phyloP scores from a whole-genome alignment of 1,140 invertebrate species.

The Phocides pigmalion region DNA sequence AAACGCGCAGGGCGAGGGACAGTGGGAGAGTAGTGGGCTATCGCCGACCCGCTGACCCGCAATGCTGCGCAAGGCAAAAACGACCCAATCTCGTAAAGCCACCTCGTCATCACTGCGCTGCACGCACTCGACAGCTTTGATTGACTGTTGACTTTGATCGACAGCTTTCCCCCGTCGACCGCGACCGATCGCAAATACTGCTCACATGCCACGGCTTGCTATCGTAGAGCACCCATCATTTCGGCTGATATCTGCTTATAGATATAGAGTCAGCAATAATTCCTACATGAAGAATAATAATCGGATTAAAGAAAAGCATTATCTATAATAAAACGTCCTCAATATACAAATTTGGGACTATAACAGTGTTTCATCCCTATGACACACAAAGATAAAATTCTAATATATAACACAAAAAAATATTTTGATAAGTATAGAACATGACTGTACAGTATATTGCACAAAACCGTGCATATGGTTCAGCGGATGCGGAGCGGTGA shows the following conservation, averaged over 20 bases:
- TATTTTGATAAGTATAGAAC: no score
- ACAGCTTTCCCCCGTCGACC: slow-evolving; percentile 21
- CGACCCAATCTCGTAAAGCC: slow-evolving; percentile 34
- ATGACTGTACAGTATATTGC: background rate
- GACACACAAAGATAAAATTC: slow-evolving; percentile 10
- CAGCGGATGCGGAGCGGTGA: slow-evolving; percentile 1
- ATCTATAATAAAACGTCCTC: slow-evolving; percentile 12
- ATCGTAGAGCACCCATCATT: background rate
- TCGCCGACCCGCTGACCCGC: slow-evolving; percentile 33
- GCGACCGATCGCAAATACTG: slow-evolving; percentile 2
- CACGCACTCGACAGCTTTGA: slow-evolving; percentile 28
- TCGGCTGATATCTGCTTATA: background rate
- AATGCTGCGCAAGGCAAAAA: slow-evolving; percentile 41
- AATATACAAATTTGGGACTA: background rate
- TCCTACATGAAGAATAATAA: slow-evolving; percentile 10
- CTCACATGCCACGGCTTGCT: background rate
- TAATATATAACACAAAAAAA: no score
- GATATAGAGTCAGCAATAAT: background rate
- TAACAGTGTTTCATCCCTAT: slow-evolving; percentile 1
- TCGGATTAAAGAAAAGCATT: background rate
- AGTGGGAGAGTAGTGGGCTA: background rate
- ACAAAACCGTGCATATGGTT: background rate
- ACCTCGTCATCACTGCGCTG: slow-evolving; percentile 10
- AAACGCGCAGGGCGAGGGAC: background rate
- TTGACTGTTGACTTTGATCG: background rate